Evolutionary conservation across 1,140 invertebrate species (phyloP), one percentile per base, ranked within the genome.

Genomic region (Ips typographus): DNA sequence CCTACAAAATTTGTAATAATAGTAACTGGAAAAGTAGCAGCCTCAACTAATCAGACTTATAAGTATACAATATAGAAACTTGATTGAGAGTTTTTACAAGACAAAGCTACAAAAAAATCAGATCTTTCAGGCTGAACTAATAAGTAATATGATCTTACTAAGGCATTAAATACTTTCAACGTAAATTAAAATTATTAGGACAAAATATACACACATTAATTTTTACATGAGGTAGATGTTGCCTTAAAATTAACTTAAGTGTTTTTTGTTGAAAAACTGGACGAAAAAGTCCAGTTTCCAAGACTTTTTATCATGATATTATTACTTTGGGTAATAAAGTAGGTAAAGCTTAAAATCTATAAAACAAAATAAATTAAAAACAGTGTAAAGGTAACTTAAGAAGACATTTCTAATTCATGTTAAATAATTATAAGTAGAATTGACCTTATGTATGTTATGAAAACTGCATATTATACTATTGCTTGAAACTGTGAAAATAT

Each of bases 1-100:
- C 2, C 6, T 40, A 5, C 8, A 68, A 44, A 56, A 60, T 8
- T 52, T 42, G 40, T 22, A 22, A 22, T 22, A 22, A 22, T 22
- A 22, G 22, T 22, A 22, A 22, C 22, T 22, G 22, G 57, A 44
- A 66, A 47, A 62, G 60, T 49, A 70, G 71, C 68, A 72, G 71
- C 71, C 71, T 72, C 68, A 71, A 52, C 52, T 63, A 55, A 71
- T 72, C 71, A 72, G 71, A 72, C 68, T 72, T 67, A 70, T 64
- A n/a, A 49, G 63, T 57, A 70, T 41, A 59, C 8, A 22, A 55
- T 6, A 55, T 55, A 55, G 37, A 22, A n/a, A n/a, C 44, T 47
- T 47, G n/a, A 47, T 47, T 47, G n/a, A 47, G 44, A 47, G 44
- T 4, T n/a, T n/a, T 47, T 5, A 47, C n/a, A 47, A 22, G 22